These are phyloP conservation scores for Lithophane semibrunnea DNA, from an alignment of 2,888 invertebrate species.

Conservation along the genomic window DNA sequence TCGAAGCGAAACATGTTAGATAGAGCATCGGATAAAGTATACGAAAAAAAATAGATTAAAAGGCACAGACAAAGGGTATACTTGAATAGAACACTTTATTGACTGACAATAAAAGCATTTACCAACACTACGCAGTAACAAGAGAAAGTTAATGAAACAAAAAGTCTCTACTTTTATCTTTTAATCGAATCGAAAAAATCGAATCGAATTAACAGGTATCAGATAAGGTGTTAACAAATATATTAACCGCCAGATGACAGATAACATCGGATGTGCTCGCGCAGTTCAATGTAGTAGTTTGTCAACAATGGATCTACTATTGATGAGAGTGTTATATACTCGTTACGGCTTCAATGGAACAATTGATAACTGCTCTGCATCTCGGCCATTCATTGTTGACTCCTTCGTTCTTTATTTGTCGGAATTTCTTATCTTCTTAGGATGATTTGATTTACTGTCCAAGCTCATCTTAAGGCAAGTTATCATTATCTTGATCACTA, in stretches of 20 bases:
- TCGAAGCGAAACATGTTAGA: conserved; percentile 62
- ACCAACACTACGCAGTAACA: conserved; percentile 63
- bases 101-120: conserved; percentile 68
- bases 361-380: conserved; percentile 78
- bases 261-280: conserved; percentile 50
- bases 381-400: conserved; percentile 66
- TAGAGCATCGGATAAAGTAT: conserved; percentile 53
- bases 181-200: too few relatives aligned
- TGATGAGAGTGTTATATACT: conserved; percentile 72
- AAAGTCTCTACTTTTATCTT: conserved; percentile 50
- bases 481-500: neutral
- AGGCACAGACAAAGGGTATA: conserved; percentile 63
- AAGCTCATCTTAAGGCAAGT: neutral
- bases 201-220: conserved; percentile 29
- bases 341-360: conserved; percentile 76
- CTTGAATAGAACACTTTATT: conserved; percentile 69
- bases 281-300: conserved; percentile 50
- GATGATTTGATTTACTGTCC: neutral
- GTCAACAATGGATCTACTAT: conserved; percentile 68
- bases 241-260: conserved; percentile 44
- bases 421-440: conserved; percentile 18
- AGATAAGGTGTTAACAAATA: conserved; percentile 47
- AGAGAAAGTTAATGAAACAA: conserved; percentile 72
- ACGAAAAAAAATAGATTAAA: conserved; percentile 71
- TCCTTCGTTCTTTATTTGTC: conserved; percentile 15